Base-by-base conservation (phyloP, 1,140 invertebrate species). In the Ruditapes philippinarum region DNA sequence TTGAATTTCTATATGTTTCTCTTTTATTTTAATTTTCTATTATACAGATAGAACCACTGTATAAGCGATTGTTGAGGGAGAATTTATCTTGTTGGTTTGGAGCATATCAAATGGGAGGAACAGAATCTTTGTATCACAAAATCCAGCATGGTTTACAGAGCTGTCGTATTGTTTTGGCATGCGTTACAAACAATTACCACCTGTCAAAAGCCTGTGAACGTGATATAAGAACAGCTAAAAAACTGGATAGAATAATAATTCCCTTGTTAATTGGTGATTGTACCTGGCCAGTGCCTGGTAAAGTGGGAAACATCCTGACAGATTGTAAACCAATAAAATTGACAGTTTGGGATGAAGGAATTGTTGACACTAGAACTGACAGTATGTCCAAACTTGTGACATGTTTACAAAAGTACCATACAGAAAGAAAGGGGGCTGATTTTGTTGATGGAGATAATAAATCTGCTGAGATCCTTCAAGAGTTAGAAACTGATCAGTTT, bases 121-220 rank as follows among this genome's bases (percentile, higher is more conserved):
- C 57, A 19, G 85, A 79, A 36, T 88, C 85, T 17, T 45, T 88
- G 14, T 88, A 88, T 54, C 79, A 88, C 85, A 88, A 68, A 22
- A 88, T 88, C 25, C 36, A 73, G 49, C 74, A 80, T 25, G 85
- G 85, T 0, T 45, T 88, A 25, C 76, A 80, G 76, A 38, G 62
- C 22, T 88, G 74, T 28, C 54, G 85, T 3, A 54, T 80, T 33
- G 74, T 88, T 5, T 22, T 88, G 17, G 85, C 76, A 31, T 88
- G 85, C 36, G 42, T 88, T 1, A 88, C 74, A 1, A 68, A 65
- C 25, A 60, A 78, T 5, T 88, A 88, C 36, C 38, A 76, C 11
- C 45, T 65, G 14, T 62, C 49, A 4, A 62, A 51, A n/a, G 57
- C 45, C 33, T 80, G 85, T 54, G 54, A 68, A 49, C 57, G 54